Base-by-base conservation (phyloP, 2,113 vertebrate species). In the Micronisus gabar region DNA sequence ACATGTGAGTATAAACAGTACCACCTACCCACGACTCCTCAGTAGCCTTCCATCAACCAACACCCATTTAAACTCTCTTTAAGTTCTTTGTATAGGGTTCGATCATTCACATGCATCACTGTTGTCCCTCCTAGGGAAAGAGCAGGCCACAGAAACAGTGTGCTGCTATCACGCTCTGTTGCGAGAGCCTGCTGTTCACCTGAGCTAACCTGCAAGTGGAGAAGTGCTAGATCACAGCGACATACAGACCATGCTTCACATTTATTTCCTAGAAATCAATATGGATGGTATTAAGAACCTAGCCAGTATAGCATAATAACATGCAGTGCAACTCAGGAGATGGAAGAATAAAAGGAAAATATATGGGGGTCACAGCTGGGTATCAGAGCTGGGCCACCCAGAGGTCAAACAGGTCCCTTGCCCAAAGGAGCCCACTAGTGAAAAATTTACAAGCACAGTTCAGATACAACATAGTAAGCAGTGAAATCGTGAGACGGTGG, bases 1-100 rank as follows among this genome's bases (percentile, higher is more conserved):
- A 23, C 6, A 16, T 0, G 4, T 0, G 1, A 32, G 22, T 12
- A 40, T 8, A 29, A 80, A 38, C 0, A 1, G 25, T 6, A 9
- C 11, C 40, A 16, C 19, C 73, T 11, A 11, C 48, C 40, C 43
- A 12, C 0, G 0, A 4, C 34, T 48, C 52, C n/a, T 48, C 80
- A 34, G 53, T 32, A 68, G 29, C 56, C 52, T 61, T 41, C 23
- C 71, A 59, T 32, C 56, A 50, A 15, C 72, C 41, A 88, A 9
- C 52, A 67, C 15, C 43, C 18, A 17, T 38, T 71, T 36, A 48
- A 83, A 56, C 5, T 10, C 12, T 43, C 29, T 45, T 21, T 5
- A 21, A 34, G 26, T 21, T 82, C 13, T 63, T 38, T 40, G 11
- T 21, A 3, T 1, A 41, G 43, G 47, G 48, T 68, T 68, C 87